Percentiles rank a stretch among this genome's conserved stretches.
Evolutionary conservation across 2,797 vertebrate genomes (phyloP).

Genomic region (Monodelphis domestica): DNA sequence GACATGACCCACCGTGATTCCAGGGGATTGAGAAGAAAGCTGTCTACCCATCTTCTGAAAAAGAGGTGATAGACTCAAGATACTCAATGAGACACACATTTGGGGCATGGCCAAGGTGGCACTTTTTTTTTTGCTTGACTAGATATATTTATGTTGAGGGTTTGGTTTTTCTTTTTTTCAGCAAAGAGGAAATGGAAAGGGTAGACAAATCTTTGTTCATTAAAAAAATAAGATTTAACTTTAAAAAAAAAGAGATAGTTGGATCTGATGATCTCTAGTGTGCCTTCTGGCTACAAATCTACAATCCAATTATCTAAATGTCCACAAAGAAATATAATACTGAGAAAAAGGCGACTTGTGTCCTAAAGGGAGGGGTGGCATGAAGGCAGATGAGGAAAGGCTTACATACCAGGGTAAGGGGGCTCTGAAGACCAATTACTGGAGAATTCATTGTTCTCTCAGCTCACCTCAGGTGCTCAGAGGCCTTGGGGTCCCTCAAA

Average conservation of each 20-base stretch:
- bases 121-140: not conserved
- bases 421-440: not conserved
- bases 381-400: not conserved
- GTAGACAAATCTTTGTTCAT: not conserved
- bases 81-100: not conserved
- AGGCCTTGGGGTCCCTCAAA: not conserved
- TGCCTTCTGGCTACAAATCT: not conserved
- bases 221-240: not conserved
- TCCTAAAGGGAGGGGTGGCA: not conserved
- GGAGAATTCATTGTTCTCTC: not conserved
- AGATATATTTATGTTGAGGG: not conserved
- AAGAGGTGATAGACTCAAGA: not conserved
- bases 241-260: not conserved
- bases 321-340: not conserved
- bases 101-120: not conserved
- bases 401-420: not conserved
- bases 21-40: not conserved
- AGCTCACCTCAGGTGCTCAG: not conserved
- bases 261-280: not conserved
- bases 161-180: not conserved
- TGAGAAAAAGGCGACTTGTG: not conserved
- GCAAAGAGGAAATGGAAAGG: not conserved
- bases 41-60: not conserved
- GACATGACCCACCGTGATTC: not conserved
- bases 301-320: not conserved